A percentile compares a stretch with the other conserved stretches of the same genome.
Evolutionary conservation across 2,888 invertebrate genomes (phyloP).

Genomic region (Agrochola circellaris): DNA sequence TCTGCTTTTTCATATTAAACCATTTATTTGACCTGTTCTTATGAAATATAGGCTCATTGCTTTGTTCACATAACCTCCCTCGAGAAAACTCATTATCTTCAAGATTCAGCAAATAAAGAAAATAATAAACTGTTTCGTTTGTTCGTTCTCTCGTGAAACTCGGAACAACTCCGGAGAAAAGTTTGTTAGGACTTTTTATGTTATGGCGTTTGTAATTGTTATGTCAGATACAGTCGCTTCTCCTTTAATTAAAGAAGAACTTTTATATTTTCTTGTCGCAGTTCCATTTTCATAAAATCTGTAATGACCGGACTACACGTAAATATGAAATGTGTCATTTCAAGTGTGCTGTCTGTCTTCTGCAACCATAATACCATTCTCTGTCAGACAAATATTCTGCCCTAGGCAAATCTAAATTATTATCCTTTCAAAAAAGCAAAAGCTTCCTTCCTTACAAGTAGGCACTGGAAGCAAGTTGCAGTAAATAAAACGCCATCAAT

Average conservation of each 20-base stretch:
- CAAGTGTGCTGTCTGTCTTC: neutral
- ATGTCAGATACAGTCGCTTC: constrained; percentile 21
- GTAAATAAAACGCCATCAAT: constrained; percentile 59
- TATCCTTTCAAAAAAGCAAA: constrained; percentile 5
- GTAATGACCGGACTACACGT: neutral
- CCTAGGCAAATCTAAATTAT: neutral
- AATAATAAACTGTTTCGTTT: constrained; percentile 29
- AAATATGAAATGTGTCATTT: neutral
- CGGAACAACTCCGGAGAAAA: constrained; percentile 23
- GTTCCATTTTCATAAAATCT: neutral
- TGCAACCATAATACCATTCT: neutral
- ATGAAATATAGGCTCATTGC: neutral
- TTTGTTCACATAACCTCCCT: neutral
- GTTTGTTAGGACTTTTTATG: constrained; percentile 30
- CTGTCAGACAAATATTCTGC: neutral
- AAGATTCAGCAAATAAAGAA: constrained; percentile 18
- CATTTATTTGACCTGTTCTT: neutral
- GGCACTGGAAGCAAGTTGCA: constrained; percentile 53
- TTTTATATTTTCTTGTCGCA: neutral
- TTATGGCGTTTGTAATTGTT: constrained; percentile 25
- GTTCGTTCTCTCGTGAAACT: constrained; percentile 31
- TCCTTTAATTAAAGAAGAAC: constrained; percentile 11
- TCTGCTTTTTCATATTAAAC: neutral
- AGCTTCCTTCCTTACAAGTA: constrained; percentile 28
- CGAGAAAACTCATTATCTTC: constrained; percentile 29